These are phyloP conservation scores for Amazona ochrocephala DNA, from an alignment of 2,797 vertebrate species.

Conservation along the genomic window DNA sequence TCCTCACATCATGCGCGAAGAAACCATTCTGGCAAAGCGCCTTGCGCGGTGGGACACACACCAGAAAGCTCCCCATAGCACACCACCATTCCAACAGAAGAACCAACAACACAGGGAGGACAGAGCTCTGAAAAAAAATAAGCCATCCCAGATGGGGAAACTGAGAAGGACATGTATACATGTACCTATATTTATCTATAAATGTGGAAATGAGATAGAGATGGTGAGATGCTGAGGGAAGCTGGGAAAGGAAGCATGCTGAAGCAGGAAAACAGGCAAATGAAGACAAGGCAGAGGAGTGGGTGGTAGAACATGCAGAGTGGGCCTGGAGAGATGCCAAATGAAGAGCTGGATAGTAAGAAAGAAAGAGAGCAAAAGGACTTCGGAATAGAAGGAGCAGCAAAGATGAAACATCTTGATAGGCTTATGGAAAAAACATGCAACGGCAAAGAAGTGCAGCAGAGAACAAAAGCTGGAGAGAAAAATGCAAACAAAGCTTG, in stretches of 20 bases:
- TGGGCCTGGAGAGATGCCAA: neutral
- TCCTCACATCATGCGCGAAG: accelerated
- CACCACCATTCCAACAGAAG: neutral
- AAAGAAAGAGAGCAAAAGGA: neutral
- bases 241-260: neutral
- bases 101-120: neutral
- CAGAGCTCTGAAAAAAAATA: neutral
- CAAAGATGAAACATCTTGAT: neutral
- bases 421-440: neutral
- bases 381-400: conserved; percentile 1
- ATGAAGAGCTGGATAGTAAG: neutral
- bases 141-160: neutral
- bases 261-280: neutral
- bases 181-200: neutral
- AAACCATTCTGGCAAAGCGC: neutral
- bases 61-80: neutral
- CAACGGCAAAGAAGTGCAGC: neutral
- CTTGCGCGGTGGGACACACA: accelerated
- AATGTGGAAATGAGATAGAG: neutral
- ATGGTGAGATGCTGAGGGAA: neutral
- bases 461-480: neutral
- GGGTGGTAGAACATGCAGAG: neutral
- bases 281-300: neutral
- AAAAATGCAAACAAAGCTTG: neutral
- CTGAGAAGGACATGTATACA: neutral